Evolutionary conservation across 1,140 invertebrate genomes (phyloP).

Genomic region (Polyergus mexicanus): DNA sequence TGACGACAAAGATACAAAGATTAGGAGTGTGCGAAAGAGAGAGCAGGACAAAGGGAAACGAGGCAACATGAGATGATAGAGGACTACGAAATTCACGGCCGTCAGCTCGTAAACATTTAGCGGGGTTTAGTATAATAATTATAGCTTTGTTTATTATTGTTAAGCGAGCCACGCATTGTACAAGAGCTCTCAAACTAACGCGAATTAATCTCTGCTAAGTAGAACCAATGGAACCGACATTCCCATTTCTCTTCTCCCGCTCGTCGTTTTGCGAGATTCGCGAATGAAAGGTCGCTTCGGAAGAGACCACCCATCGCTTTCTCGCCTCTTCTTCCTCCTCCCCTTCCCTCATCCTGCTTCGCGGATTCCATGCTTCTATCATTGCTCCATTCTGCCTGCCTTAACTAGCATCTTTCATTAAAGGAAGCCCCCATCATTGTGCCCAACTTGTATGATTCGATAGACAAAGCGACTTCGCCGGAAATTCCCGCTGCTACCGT

Average conservation of each 20-base stretch:
- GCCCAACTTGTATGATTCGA: constrained; percentile 65
- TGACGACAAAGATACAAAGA: background rate
- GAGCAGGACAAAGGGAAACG: background rate
- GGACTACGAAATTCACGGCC: constrained; percentile 59
- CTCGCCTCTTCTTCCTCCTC: background rate
- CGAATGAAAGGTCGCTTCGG: constrained; percentile 63
- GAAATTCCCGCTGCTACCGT: constrained; percentile 56
- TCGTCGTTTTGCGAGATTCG: constrained; percentile 63
- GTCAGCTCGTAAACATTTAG: constrained; percentile 31
- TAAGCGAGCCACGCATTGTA: constrained; percentile 75
- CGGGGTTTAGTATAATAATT: constrained; percentile 76
- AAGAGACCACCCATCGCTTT: constrained; percentile 36
- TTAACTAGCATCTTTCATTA: constrained; percentile 79
- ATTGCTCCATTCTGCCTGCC: constrained; percentile 66
- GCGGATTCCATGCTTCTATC: constrained; percentile 42
- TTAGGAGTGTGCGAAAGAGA: constrained; percentile 2
- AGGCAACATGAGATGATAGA: constrained; percentile 15
- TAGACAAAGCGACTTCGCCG: constrained; percentile 77
- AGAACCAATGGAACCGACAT: constrained; percentile 74
- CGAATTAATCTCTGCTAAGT: constrained; percentile 83
- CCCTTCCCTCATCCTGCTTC: constrained; percentile 19
- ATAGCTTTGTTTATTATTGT: constrained; percentile 83
- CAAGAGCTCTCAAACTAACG: constrained; percentile 75
- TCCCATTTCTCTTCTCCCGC: constrained; percentile 43
- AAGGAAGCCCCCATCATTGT: constrained; percentile 79